Conservation (phyloP, 2,888 invertebrate species). For the Caenorhabditis parvicauda region DNA sequence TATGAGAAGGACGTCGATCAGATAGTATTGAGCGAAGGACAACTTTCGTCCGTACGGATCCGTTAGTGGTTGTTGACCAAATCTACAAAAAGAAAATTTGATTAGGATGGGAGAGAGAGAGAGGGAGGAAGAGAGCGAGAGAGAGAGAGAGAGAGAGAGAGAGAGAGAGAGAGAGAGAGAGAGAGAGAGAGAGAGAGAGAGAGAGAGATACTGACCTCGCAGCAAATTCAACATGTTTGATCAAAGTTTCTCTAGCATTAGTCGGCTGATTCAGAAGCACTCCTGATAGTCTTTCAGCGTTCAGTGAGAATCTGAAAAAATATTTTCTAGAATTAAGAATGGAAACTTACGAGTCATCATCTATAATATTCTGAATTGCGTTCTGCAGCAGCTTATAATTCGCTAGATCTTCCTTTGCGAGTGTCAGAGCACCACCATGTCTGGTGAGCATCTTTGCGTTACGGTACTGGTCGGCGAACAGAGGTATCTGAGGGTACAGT, state of each 20-base stretch:
- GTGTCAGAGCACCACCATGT: conserved; percentile 21
- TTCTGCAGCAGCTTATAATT: conserved; percentile 3
- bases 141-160: too few species aligned
- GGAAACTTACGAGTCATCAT: not conserved
- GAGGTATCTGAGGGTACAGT: conserved; percentile 9
- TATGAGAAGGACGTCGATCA: too few species aligned
- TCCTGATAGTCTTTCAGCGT: not conserved
- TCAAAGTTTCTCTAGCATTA: not conserved
- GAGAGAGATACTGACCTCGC: too few species aligned
- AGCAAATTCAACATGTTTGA: not conserved
- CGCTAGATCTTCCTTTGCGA: conserved; percentile 28
- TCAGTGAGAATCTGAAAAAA: not conserved
- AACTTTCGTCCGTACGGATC: conserved; percentile 9
- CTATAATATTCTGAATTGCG: conserved; percentile 1
- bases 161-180: too few species aligned
- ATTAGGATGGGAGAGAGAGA: too few species aligned
- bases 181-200: too few species aligned
- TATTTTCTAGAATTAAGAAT: not conserved
- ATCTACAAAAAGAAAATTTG: too few species aligned
- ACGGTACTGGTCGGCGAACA: conserved; percentile 18
- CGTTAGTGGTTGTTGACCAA: conserved; percentile 15
- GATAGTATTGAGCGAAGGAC: conserved; percentile 5
- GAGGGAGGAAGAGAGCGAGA: too few species aligned
- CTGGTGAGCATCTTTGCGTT: conserved; percentile 25
- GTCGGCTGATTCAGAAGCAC: not conserved